phyloP scores from a whole-genome alignment of 2,113 vertebrate species.

The Proteles cristata region DNA sequence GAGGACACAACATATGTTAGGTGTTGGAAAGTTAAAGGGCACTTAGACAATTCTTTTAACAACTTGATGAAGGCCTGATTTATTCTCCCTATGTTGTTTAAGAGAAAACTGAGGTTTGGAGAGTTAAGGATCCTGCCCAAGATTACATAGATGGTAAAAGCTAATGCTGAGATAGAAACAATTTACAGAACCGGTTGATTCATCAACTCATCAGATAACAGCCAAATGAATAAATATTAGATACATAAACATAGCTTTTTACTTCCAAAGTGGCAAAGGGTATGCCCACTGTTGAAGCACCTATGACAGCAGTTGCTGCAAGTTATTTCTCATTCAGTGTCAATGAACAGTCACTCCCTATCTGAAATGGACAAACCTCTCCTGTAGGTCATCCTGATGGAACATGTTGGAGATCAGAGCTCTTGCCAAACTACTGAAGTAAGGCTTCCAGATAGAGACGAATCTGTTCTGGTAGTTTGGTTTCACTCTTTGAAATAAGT shows the following conservation, averaged over 20 bases:
- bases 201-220: neutral
- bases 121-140: neutral
- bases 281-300: neutral
- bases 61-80: neutral
- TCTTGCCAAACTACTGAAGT: conserved; percentile 54
- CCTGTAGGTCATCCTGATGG: conserved; percentile 39
- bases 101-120: neutral
- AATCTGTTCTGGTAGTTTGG: conserved; percentile 50
- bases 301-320: neutral
- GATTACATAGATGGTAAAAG: neutral
- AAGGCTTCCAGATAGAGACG: conserved; percentile 11
- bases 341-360: conserved; percentile 26
- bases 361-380: conserved; percentile 33
- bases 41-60: neutral
- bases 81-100: neutral
- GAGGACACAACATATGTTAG: neutral
- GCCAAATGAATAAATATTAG: neutral
- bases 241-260: neutral
- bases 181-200: neutral
- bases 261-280: neutral
- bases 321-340: conserved; percentile 43
- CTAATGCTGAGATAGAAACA: neutral
- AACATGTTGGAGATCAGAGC: neutral
- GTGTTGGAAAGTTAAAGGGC: neutral
- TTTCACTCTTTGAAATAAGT: conserved; percentile 63